A percentile compares a stretch with the other conserved stretches of the same genome.
Evolutionary conservation across 2,113 vertebrate genomes (phyloP).

Genomic region (Colossoma macropomum): DNA sequence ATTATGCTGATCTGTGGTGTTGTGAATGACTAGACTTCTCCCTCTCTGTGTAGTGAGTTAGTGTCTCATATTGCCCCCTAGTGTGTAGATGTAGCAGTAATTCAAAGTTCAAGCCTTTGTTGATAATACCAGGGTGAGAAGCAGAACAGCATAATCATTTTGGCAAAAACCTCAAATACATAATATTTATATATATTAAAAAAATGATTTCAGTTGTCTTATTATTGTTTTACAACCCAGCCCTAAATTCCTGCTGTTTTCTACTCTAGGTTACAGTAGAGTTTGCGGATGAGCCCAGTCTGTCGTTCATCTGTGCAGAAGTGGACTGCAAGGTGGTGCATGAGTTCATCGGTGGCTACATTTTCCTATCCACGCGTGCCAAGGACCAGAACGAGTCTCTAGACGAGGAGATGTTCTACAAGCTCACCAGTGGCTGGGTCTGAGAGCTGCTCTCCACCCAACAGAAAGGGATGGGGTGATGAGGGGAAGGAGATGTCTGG

Average conservation of each 20-base stretch:
- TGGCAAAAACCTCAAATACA: no score
- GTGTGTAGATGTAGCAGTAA: no score
- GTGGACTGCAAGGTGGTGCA: slow-evolving; percentile 99
- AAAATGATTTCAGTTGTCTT: no score
- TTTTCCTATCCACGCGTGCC: slow-evolving; percentile 95
- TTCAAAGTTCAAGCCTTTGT: no score
- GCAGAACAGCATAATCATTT: no score
- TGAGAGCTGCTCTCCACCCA: slow-evolving; percentile 70
- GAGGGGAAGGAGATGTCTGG: slow-evolving; percentile 24
- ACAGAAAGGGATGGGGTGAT: slow-evolving; percentile 47
- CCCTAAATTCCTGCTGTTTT: neutral
- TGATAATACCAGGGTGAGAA: no score
- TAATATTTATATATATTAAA: no score
- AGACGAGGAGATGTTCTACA: slow-evolving; percentile 99
- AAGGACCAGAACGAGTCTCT: slow-evolving; percentile 99
- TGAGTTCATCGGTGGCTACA: slow-evolving; percentile 98
- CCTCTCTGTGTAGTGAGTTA: no score
- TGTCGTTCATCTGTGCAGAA: slow-evolving; percentile 94
- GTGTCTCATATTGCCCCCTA: no score
- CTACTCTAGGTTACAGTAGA: slow-evolving; percentile 90
- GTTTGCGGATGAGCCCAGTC: slow-evolving; percentile 92
- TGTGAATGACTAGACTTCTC: no score
- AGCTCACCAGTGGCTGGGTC: slow-evolving; percentile 98
- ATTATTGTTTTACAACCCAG: no score
- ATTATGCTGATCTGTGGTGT: no score